Evolutionary conservation across 2,888 invertebrate species (phyloP).

Genomic region (Scrobipalpa costella): DNA sequence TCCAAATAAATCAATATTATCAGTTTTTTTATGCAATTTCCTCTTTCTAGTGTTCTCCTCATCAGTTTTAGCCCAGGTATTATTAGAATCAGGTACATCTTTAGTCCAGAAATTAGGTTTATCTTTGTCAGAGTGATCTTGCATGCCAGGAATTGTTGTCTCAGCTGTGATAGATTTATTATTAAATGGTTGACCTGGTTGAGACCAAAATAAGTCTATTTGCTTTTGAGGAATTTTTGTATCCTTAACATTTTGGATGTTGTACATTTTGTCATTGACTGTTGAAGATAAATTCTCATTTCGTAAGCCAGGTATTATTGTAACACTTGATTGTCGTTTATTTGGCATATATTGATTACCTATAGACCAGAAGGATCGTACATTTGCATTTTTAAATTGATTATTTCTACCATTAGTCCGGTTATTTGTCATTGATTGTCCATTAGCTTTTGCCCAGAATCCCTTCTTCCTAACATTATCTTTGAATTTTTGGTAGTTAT

Average conservation of each 20-base stretch:
- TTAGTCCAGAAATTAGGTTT: slow-evolving; percentile 1
- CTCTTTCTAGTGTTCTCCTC: slow-evolving; percentile 1
- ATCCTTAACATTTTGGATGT: background rate
- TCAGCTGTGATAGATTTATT: background rate
- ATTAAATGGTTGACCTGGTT: background rate
- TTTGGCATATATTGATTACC: background rate
- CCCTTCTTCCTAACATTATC: slow-evolving; percentile 71
- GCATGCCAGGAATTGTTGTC: background rate
- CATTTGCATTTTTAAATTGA: slow-evolving; percentile 9
- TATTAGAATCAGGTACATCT: background rate
- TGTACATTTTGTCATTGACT: background rate
- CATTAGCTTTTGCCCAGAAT: slow-evolving; percentile 74
- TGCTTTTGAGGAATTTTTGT: background rate
- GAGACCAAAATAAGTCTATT: slow-evolving; percentile 12
- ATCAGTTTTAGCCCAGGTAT: background rate
- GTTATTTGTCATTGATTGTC: slow-evolving; percentile 41
- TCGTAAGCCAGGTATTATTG: slow-evolving; percentile 8
- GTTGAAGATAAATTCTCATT: background rate
- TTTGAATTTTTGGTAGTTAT: slow-evolving; percentile 74
- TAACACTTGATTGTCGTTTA: background rate
- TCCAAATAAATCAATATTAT: background rate
- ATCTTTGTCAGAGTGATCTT: background rate
- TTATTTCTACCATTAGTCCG: slow-evolving; percentile 23
- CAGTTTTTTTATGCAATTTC: background rate
- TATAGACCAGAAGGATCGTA: slow-evolving; percentile 18